These are phyloP conservation scores for Seira ritae DNA, from an alignment of 2,888 invertebrate species.

Conservation along the genomic window DNA sequence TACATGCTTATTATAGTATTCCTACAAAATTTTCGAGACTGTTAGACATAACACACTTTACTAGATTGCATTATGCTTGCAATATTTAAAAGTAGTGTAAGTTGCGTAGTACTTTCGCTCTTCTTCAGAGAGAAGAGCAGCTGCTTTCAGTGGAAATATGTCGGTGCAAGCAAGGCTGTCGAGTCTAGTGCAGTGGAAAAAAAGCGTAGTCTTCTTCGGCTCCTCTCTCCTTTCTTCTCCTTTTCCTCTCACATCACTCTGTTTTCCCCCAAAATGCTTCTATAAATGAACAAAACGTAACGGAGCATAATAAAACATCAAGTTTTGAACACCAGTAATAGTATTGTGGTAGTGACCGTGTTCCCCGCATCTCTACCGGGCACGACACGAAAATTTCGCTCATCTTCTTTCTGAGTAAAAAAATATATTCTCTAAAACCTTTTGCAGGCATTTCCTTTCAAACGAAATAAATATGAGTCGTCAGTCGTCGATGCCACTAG, in stretches of 20 bases:
- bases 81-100: conserved; percentile 11
- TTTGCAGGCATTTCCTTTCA: too few species aligned
- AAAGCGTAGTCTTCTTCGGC: not conserved
- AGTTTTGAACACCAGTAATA: too few species aligned
- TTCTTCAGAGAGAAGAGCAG: conserved; percentile 13
- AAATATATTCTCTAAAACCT: too few species aligned
- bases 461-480: too few species aligned
- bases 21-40: not conserved
- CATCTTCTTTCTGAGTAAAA: too few species aligned
- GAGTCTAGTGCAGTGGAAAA: conserved; percentile 20
- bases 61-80: conserved; percentile 3
- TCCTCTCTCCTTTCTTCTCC: not conserved
- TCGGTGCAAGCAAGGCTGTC: conserved; percentile 7
- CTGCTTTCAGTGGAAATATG: conserved; percentile 4
- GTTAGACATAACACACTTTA: conserved; percentile 10
- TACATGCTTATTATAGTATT: not conserved
- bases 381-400: too few species aligned
- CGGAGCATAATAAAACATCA: not conserved
- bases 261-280: not conserved
- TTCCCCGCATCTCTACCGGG: too few species aligned
- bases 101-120: not conserved
- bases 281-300: not conserved
- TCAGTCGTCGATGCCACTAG: too few species aligned
- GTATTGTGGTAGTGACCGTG: too few species aligned
- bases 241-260: not conserved